Base-by-base conservation (phyloP, 2,888 invertebrate genomes). In the Drosophila anceps region DNA sequence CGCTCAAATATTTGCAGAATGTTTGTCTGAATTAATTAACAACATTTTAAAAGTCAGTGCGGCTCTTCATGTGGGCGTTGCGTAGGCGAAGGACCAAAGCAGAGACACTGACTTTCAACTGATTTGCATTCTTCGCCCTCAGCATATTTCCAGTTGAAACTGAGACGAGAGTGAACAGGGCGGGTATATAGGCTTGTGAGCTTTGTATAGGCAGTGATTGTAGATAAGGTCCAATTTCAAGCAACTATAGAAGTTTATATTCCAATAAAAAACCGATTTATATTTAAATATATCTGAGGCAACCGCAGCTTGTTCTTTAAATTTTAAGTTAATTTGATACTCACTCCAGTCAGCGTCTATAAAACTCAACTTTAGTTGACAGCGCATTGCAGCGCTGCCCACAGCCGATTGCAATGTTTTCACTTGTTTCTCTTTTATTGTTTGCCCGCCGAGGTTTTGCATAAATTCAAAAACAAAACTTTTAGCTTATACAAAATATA, bases 21-120 rank as follows among this genome's bases (percentile, higher is more conserved):
- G 81, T 81, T 88, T 90, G 87, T 81, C 89, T 76, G 87, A 86
- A 90, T 90, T 86, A 86, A 86, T 86, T 90, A 90, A 86, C 81
- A 88, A 73, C 69, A 70, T 74, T 79, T 71, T 65, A 54, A 63
- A 63, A 77, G 73, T 60, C 78, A 31, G 24, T 29, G n/a, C 27
- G 20, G 6, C n/a, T 18, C 27, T n/a, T 0, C 37, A 66, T 55
- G 58, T 43, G 41, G n/a, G 24, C 18, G 27, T 27, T 18, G n/a
- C 48, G 27, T 31, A 31, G 29, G 2, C 29, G n/a, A 2, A 29
- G 31, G 1, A 10, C 33, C 33, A 18, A n/a, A 39, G 18, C 41
- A 33, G 55, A 51, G 44, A 33, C 8, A 46, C 24, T 43, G 35
- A 66, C 44, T 63, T 62, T 24, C 24, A 53, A 43, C 64, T 77